Evolutionary conservation across 2,888 invertebrate genomes (phyloP).

Genomic region (Drosophila tanythrix): DNA sequence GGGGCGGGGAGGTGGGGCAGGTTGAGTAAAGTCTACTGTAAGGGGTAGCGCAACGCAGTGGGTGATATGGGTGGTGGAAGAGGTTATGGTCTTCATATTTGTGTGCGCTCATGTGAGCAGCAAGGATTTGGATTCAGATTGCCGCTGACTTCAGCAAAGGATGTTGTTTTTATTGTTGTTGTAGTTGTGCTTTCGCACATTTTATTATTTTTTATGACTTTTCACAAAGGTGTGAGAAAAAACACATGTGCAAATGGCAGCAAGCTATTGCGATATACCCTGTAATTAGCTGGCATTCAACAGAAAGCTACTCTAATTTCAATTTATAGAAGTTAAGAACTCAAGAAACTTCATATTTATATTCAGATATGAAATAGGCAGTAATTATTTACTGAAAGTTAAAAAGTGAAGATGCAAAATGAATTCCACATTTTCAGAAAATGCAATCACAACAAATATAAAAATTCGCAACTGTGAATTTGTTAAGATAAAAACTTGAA

Average conservation of each 20-base stretch:
- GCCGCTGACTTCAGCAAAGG: conserved; percentile 26
- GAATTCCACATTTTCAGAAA: background rate
- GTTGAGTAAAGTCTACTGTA: background rate
- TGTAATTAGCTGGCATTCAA: conserved; percentile 22
- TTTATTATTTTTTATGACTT: conserved; percentile 79
- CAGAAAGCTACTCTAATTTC: background rate
- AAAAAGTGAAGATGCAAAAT: background rate
- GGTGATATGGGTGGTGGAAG: background rate
- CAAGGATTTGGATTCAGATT: conserved; percentile 45
- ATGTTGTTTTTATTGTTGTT: conserved; percentile 30
- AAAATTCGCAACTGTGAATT: background rate
- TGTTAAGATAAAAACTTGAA: background rate
- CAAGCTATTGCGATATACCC: conserved; percentile 34
- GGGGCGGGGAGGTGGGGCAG: background rate
- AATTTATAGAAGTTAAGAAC: background rate
- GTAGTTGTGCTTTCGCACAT: conserved; percentile 73
- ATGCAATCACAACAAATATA: too few species aligned
- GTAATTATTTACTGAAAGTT: too few species aligned
- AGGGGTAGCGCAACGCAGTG: conserved; percentile 1
- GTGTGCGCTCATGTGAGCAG: conserved; percentile 75
- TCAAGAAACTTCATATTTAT: background rate
- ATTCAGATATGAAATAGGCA: background rate
- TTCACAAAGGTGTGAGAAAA: conserved; percentile 64
- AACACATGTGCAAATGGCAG: conserved; percentile 21
- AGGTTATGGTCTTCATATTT: conserved; percentile 62